Conservation (phyloP, 2,888 invertebrate genomes). For the Adelognathus sp. region DNA sequence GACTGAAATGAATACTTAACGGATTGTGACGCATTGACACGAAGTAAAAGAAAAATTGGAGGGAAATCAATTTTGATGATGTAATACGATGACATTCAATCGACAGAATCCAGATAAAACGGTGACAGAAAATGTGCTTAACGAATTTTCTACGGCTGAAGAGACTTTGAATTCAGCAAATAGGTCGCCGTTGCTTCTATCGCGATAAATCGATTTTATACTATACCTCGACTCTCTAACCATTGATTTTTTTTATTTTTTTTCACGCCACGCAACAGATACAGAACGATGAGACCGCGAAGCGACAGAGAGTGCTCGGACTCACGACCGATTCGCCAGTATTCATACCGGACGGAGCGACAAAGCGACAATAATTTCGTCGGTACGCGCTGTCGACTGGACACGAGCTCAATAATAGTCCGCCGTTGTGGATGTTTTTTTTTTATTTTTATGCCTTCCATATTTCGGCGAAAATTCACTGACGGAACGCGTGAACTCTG, state of each 20-base stretch:
- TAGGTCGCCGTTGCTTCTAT: neutral
- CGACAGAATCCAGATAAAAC: no score
- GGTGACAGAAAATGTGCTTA: no score
- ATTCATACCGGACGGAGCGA: conserved; percentile 63
- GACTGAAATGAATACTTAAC: no score
- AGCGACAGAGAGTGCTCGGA: neutral
- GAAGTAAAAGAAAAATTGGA: no score
- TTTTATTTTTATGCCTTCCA: conserved; percentile 14
- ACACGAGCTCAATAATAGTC: conserved; percentile 56
- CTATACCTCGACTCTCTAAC: neutral
- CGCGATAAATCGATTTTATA: neutral
- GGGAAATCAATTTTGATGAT: no score
- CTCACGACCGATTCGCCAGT: neutral
- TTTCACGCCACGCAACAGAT: neutral
- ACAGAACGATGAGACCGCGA: neutral
- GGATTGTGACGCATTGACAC: no score
- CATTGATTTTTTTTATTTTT: neutral
- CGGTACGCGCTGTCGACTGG: conserved; percentile 32
- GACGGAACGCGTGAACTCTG: neutral
- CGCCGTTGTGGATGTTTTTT: conserved; percentile 33
- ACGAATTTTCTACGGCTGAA: no score
- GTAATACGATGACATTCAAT: no score
- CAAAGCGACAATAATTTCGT: conserved; percentile 64
- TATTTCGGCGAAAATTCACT: no score
- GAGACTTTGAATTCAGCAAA: no score